Evolutionary conservation across 2,797 vertebrate species (phyloP).

Genomic region (Tinamus major): DNA sequence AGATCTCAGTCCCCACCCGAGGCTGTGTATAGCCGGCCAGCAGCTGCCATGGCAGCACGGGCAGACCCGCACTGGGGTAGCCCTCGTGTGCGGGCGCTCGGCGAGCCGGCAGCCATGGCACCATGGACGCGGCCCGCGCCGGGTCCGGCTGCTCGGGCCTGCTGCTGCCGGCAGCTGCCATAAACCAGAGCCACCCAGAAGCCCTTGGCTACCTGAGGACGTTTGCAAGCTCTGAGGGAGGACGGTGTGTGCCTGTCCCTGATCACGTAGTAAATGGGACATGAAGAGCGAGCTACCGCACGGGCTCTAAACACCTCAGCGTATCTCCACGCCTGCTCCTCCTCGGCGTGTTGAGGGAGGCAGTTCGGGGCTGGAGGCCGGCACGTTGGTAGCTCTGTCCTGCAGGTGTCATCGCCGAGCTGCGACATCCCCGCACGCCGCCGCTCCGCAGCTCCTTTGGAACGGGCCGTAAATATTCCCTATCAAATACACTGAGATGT

Average conservation of each 20-base stretch:
- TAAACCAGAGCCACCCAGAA: neutral
- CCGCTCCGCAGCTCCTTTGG: neutral
- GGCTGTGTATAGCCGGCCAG: too few relatives aligned
- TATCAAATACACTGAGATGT: conserved; percentile 62
- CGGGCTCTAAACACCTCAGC: neutral
- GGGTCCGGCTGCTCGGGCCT: too few relatives aligned
- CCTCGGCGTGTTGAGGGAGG: neutral
- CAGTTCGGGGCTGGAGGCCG: neutral
- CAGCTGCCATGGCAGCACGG: neutral
- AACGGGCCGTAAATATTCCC: conserved; percentile 75
- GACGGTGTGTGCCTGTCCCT: neutral
- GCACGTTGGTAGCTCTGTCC: neutral
- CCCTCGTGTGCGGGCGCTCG: too few relatives aligned
- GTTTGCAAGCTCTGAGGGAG: neutral
- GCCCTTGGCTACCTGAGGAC: too few relatives aligned
- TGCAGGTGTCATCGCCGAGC: conserved; percentile 61
- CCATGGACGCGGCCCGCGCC: too few relatives aligned
- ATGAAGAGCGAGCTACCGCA: neutral
- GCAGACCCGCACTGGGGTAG: too few relatives aligned
- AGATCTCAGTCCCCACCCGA: too few relatives aligned
- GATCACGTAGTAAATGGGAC: neutral
- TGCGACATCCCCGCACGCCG: neutral
- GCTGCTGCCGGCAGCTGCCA: neutral
- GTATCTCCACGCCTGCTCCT: neutral
- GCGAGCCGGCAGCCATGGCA: too few relatives aligned